Evolutionary conservation across 2,888 invertebrate species (phyloP).

Genomic region (Hyppa rectilinea): DNA sequence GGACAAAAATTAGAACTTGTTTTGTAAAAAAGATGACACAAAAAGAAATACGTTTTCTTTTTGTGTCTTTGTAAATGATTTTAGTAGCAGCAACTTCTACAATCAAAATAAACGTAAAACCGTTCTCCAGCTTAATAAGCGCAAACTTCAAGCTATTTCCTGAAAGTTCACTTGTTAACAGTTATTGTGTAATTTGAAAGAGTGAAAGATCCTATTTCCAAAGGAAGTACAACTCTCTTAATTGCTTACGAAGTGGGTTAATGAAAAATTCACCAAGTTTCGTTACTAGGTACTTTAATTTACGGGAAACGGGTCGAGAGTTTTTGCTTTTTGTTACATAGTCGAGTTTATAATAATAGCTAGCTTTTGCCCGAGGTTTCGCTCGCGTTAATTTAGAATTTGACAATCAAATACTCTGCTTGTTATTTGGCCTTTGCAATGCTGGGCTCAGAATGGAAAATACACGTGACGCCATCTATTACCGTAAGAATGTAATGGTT

Average conservation of each 20-base stretch:
- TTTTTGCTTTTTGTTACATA: neutral
- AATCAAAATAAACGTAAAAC: neutral
- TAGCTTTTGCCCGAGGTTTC: no score
- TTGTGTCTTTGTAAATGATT: neutral
- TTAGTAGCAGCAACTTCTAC: neutral
- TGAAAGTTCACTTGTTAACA: slow-evolving; percentile 9
- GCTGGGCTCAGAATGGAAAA: no score
- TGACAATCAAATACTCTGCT: no score
- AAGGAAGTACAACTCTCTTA: slow-evolving; percentile 31
- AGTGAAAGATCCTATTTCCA: slow-evolving; percentile 24
- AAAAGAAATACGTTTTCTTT: no score
- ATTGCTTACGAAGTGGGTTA: slow-evolving; percentile 46
- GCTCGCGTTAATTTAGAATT: no score
- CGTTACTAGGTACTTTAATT: slow-evolving; percentile 7
- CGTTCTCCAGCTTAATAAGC: neutral
- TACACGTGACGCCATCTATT: no score
- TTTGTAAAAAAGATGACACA: no score
- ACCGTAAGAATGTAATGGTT: no score
- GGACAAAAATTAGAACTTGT: no score
- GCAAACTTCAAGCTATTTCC: neutral
- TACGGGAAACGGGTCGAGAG: neutral
- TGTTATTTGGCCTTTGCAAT: no score
- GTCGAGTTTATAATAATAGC: neutral
- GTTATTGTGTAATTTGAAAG: slow-evolving; percentile 16
- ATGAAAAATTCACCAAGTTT: slow-evolving; percentile 49